Base-by-base conservation (phyloP, 2,113 vertebrate species). In the Amphilophus citrinellus region DNA sequence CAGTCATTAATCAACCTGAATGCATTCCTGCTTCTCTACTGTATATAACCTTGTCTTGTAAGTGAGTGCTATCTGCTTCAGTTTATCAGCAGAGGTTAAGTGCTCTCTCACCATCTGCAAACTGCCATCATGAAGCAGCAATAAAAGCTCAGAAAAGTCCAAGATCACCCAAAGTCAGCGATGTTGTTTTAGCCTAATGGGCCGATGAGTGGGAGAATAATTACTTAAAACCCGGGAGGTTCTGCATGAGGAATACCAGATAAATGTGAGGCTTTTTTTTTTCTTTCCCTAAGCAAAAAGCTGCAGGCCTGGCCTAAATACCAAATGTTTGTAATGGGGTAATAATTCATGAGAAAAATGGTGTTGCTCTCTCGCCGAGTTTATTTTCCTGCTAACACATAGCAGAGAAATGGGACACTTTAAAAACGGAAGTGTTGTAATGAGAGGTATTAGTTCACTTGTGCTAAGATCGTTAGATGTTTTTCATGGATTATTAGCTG, bases 321-420 rank as follows among this genome's bases (percentile, higher is more conserved):
- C 79, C 71, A 76, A 76, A 76, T 37, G 63, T 77, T 80, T 61
- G 82, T 87, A 86, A 91, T 87, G 85, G 73, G 80, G 63, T 71
- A 65, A 90, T 90, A 79, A 88, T 84, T 91, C 87, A 90, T 35
- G 63, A 84, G 61, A 35, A 71, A 87, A 83, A 81, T 32, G 50
- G 58, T 80, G 75, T 30, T 20, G 73, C 79, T 87, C 22, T 58
- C 62, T 83, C 1, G 4, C n/a, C 2, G 7, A 47, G 47, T 86
- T 84, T 76, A 61, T 89, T 79, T 76, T 59, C 66, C 39, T 2
- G 13, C 47, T 56, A 68, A 77, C 61, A 35, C 8, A 2, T 15
- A 4, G 79, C 59, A 9, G 68, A 83, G 79, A 76, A 79, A 87
- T 71, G 61, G 77, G 56, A 53, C 58, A 20, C 32, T 83, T 83